Conservation (phyloP, 2,888 invertebrate species). For the Hemaris fuciformis region DNA sequence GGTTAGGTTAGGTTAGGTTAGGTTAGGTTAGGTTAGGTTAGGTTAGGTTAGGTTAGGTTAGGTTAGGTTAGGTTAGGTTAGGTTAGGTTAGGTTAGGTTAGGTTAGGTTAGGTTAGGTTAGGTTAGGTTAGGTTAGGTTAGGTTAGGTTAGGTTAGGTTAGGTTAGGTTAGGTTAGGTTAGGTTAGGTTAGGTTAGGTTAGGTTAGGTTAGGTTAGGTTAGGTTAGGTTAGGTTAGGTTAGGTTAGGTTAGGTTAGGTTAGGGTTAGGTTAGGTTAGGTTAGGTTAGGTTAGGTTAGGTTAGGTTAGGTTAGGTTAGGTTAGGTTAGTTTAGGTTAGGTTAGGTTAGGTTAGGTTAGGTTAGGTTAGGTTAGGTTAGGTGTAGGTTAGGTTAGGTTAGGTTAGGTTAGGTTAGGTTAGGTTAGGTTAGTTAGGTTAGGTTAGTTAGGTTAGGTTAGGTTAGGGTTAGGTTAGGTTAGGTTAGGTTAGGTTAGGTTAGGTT, state of each 20-base stretch:
- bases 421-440: no score
- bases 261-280: background rate
- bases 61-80: slow-evolving; percentile 28
- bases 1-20: slow-evolving; percentile 28
- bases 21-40: slow-evolving; percentile 27
- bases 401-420: no score
- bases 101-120: slow-evolving; percentile 27
- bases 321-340: background rate
- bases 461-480: no score
- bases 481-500: no score
- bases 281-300: background rate
- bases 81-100: slow-evolving; percentile 28
- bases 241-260: slow-evolving; percentile 21
- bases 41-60: slow-evolving; percentile 28
- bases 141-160: slow-evolving; percentile 25
- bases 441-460: no score
- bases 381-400: background rate
- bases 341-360: background rate
- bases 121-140: slow-evolving; percentile 26
- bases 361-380: background rate
- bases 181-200: slow-evolving; percentile 24
- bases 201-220: slow-evolving; percentile 24
- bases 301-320: background rate
- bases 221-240: slow-evolving; percentile 24
- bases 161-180: slow-evolving; percentile 23